Percentiles rank a stretch among this genome's conserved stretches.
Evolutionary conservation across 2,113 vertebrate genomes (phyloP).

Genomic region (Oncorhynchus kisutch): DNA sequence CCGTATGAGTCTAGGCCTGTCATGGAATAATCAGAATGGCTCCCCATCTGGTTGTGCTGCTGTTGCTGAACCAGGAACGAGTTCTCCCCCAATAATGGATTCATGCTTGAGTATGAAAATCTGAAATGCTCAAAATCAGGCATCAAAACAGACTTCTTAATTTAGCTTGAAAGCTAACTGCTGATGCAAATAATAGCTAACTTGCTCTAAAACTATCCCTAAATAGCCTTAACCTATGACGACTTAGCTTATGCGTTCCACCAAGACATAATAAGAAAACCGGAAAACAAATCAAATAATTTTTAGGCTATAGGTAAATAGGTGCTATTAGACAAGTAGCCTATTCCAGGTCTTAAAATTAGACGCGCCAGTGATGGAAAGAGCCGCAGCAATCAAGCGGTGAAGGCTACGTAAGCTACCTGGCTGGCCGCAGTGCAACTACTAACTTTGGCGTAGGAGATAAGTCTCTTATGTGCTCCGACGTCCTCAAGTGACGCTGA

Average conservation of each 20-base stretch:
- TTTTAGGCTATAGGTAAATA: background rate
- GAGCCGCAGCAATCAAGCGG: too few relatives aligned
- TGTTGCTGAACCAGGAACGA: conserved; percentile 53
- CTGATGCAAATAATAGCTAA: background rate
- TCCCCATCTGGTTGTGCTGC: conserved; percentile 51
- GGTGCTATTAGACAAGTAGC: background rate
- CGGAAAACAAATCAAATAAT: background rate
- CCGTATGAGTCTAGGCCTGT: conserved; percentile 44
- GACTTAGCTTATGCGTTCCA: background rate
- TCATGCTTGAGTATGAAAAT: conserved; percentile 73
- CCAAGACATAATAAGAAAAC: background rate
- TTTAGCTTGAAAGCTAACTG: conserved; percentile 28
- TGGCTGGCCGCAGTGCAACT: background rate
- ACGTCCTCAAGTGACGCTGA: too few relatives aligned
- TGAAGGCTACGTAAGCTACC: conserved; percentile 17
- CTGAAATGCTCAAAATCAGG: conserved; percentile 76
- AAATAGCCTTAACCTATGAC: background rate
- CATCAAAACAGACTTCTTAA: conserved; percentile 62
- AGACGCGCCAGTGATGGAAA: too few relatives aligned
- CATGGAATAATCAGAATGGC: conserved; percentile 41
- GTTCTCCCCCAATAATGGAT: conserved; percentile 67
- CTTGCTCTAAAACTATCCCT: background rate
- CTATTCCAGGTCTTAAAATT: background rate
- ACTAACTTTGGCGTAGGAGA: background rate
- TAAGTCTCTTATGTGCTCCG: background rate